A percentile compares a stretch with the other conserved stretches of the same genome.
These are phyloP conservation scores for Danio albolineatus DNA, from an alignment of 2,797 vertebrate species.

Conservation along the genomic window DNA sequence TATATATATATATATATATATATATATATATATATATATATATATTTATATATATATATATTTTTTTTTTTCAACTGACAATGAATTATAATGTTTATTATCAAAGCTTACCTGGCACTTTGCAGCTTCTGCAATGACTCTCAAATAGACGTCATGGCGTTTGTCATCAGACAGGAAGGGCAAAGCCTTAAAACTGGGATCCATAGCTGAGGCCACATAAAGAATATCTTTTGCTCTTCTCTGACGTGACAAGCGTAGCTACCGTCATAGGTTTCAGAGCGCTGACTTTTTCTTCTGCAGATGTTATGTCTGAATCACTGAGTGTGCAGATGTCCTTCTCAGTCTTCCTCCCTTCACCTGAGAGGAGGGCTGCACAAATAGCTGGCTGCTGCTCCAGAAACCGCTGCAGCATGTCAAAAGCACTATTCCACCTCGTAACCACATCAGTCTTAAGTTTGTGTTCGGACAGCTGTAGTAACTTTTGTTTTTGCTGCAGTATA, in stretches of 20 bases:
- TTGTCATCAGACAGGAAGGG: too few relatives aligned
- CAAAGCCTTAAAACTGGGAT: too few relatives aligned
- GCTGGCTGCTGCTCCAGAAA: conserved; percentile 36
- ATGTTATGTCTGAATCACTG: conserved; percentile 30
- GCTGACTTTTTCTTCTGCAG: conserved; percentile 37
- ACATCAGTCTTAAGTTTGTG: not conserved
- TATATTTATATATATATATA: too few relatives aligned
- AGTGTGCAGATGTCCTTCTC: conserved; percentile 24
- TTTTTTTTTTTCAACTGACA: too few relatives aligned
- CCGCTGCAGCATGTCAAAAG: not conserved
- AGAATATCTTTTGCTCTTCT: too few relatives aligned
- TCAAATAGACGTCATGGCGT: too few relatives aligned
- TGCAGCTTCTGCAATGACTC: too few relatives aligned
- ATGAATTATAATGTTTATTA: too few relatives aligned
- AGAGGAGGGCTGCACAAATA: conserved; percentile 24
- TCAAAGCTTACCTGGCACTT: too few relatives aligned
- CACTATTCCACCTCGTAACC: not conserved
- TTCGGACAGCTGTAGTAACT: not conserved
- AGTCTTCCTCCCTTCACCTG: conserved; percentile 12
- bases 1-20: too few relatives aligned
- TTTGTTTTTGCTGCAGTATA: not conserved
- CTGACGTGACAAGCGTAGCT: not conserved
- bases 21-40: too few relatives aligned
- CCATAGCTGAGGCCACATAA: too few relatives aligned
- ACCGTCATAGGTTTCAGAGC: conserved; percentile 27